Conservation (phyloP, 2,888 invertebrate genomes). For the Protophormia terraenovae region DNA sequence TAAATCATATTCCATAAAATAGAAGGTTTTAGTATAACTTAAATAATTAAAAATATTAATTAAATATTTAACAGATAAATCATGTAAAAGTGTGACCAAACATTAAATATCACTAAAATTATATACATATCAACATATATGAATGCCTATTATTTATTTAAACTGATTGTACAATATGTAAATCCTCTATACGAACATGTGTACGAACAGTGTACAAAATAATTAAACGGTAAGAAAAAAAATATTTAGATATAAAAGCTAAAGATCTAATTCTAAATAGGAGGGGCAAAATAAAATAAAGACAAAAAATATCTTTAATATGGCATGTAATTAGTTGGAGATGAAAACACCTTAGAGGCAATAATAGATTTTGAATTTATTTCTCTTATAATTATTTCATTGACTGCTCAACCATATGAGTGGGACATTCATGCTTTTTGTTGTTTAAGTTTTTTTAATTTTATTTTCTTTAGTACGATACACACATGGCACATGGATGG, state of each 20-base stretch:
- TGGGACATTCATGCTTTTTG: background rate
- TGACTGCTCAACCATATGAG: background rate
- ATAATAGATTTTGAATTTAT: too few relatives aligned
- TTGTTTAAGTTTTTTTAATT: background rate
- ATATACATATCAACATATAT: background rate
- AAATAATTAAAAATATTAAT: background rate
- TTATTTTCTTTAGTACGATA: background rate
- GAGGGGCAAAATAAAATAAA: too few relatives aligned
- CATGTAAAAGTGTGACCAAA: slow-evolving; percentile 10
- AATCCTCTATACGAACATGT: background rate
- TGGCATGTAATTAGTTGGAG: too few relatives aligned
- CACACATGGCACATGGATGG: background rate
- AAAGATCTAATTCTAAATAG: too few relatives aligned
- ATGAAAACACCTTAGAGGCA: too few relatives aligned
- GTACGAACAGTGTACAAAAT: background rate
- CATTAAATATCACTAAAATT: background rate
- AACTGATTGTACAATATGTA: background rate
- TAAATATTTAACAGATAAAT: background rate
- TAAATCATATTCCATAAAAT: background rate
- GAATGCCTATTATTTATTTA: background rate
- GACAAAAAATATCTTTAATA: too few relatives aligned
- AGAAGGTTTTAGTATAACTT: background rate
- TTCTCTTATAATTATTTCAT: background rate
- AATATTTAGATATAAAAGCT: background rate
- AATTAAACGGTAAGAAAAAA: background rate